phyloP scores from a whole-genome alignment of 2,888 invertebrate species.

The Drosophila picticornis region DNA sequence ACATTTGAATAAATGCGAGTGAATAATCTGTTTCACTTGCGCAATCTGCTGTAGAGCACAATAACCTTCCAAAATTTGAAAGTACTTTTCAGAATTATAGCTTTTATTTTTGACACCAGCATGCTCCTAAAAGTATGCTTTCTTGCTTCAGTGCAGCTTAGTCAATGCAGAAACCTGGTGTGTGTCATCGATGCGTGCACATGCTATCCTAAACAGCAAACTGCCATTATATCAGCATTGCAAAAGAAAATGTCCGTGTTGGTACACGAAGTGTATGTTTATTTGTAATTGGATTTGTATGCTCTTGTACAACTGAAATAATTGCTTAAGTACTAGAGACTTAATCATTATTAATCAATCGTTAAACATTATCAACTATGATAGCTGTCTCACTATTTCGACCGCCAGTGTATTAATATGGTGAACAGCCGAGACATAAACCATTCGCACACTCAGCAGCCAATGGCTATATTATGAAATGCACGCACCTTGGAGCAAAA shows the following conservation, averaged over 20 bases:
- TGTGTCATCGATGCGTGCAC: not conserved
- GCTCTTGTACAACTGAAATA: not conserved
- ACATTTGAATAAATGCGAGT: not conserved
- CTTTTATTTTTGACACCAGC: not conserved
- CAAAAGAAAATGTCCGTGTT: not conserved
- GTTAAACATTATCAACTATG: not conserved
- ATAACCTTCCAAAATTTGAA: not conserved
- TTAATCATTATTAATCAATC: not conserved
- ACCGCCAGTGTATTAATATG: constrained; percentile 8
- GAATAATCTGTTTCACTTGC: not conserved
- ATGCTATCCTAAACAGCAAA: not conserved
- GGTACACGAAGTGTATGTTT: not conserved
- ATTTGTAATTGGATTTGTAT: not conserved
- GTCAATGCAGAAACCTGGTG: not conserved
- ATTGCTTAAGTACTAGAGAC: not conserved
- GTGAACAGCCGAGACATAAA: not conserved
- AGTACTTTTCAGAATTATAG: not conserved
- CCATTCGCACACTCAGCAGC: not conserved
- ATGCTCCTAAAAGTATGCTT: not conserved
- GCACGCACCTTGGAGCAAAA: not conserved
- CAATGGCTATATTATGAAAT: not conserved
- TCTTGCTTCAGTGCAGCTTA: not conserved
- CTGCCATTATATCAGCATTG: not conserved
- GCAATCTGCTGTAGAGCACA: not conserved
- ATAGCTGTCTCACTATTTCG: not conserved